Evolutionary conservation across 2,888 invertebrate genomes (phyloP).

Genomic region (Psococerastis gibbosa): DNA sequence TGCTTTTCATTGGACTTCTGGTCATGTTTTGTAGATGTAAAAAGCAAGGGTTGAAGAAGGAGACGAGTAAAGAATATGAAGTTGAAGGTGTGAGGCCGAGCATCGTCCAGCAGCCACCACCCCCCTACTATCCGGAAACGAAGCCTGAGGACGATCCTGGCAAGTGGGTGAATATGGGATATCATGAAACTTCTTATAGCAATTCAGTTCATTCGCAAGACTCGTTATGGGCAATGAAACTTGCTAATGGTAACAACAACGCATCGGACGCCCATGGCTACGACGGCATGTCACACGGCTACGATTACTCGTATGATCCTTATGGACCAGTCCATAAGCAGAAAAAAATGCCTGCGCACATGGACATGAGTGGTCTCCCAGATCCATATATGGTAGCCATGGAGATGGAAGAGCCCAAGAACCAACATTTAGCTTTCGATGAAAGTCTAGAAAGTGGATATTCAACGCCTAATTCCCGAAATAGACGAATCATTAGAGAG

Average conservation of each 20-base stretch:
- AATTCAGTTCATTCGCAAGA: conserved; percentile 89
- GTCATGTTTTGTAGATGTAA: conserved; percentile 74
- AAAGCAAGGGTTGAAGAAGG: conserved; percentile 61
- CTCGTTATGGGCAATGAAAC: conserved; percentile 86
- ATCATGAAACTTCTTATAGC: conserved; percentile 80
- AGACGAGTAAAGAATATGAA: conserved; percentile 71
- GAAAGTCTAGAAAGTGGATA: conserved; percentile 86
- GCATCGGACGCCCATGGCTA: conserved; percentile 50
- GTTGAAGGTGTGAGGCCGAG: conserved; percentile 69
- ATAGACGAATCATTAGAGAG: conserved; percentile 80
- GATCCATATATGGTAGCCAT: conserved; percentile 63
- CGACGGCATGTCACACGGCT: conserved; percentile 63
- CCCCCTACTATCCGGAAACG: conserved; percentile 85
- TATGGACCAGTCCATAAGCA: conserved; percentile 80
- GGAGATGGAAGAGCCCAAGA: conserved; percentile 51
- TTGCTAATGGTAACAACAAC: conserved; percentile 54
- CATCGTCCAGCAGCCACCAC: conserved; percentile 67
- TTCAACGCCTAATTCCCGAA: conserved; percentile 84
- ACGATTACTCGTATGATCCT: conserved; percentile 77
- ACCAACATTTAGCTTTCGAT: conserved; percentile 78
- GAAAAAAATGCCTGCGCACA: conserved; percentile 36
- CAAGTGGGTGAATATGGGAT: conserved; percentile 77
- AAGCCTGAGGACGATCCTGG: conserved; percentile 72
- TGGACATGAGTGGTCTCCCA: conserved; percentile 80
- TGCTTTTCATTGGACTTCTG: conserved; percentile 52